Conservation (phyloP, 2,888 invertebrate genomes). For the Epirrhoe alternata region DNA sequence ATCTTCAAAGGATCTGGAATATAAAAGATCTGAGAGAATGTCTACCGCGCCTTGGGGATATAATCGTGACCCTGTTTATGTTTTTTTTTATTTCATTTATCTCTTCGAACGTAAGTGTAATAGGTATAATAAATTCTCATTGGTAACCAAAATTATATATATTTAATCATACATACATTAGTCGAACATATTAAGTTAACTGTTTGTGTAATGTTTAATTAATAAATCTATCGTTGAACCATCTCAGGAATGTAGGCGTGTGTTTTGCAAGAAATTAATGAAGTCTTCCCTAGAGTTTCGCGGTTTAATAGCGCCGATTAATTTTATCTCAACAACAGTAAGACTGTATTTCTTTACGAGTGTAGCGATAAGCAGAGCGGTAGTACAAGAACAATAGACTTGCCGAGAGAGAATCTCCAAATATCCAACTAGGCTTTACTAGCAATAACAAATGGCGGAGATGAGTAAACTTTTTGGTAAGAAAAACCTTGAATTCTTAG, state of each 20-base stretch:
- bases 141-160: constrained; percentile 19
- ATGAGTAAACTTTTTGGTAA: too few species aligned
- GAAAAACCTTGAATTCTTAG: too few species aligned
- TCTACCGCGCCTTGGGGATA: too few species aligned
- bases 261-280: constrained; percentile 79
- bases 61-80: too few species aligned
- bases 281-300: constrained; percentile 81
- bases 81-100: too few species aligned
- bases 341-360: constrained; percentile 6
- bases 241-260: constrained; percentile 75
- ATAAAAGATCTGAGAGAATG: too few species aligned
- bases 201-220: constrained; percentile 61
- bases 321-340: constrained; percentile 76
- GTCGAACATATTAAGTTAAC: constrained; percentile 42
- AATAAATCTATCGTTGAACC: constrained; percentile 77
- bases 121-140: not conserved
- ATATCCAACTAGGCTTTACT: too few species aligned
- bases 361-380: constrained; percentile 24
- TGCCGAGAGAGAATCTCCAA: not conserved
- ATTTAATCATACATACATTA: constrained; percentile 33
- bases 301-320: constrained; percentile 80
- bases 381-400: not conserved
- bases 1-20: too few species aligned
- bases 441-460: too few species aligned
- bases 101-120: not conserved